These are phyloP conservation scores for Cheumatopsyche charites DNA, from an alignment of 1,140 invertebrate genomes.

Conservation along the genomic window DNA sequence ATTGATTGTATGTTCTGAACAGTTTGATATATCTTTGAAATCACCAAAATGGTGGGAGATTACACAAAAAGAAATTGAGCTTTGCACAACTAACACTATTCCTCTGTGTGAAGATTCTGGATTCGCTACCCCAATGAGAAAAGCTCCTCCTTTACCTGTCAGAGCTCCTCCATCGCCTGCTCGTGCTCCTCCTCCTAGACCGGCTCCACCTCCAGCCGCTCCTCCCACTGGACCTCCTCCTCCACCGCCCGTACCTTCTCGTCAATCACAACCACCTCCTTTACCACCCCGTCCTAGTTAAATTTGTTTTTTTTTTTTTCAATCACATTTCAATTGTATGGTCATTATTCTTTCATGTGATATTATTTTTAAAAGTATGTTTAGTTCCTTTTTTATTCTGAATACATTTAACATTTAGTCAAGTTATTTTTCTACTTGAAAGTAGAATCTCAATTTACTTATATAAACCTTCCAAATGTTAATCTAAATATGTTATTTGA, in stretches of 20 bases:
- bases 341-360: background rate
- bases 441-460: no score
- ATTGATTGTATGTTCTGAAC: conserved; percentile 69
- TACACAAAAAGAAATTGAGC: conserved; percentile 79
- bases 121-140: conserved; percentile 51
- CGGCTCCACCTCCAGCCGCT: conserved; percentile 62
- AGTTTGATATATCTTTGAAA: conserved; percentile 77
- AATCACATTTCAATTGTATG: background rate
- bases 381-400: conserved; percentile 19
- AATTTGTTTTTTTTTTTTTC: background rate
- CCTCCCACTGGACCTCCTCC: conserved; percentile 62
- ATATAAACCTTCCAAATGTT: no score
- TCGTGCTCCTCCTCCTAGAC: conserved; percentile 62
- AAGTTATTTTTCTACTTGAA: no score
- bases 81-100: conserved; percentile 83
- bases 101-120: conserved; percentile 67
- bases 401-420: no score
- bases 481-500: no score
- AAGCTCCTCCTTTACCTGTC: conserved; percentile 59
- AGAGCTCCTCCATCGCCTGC: conserved; percentile 65
- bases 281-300: conserved; percentile 68
- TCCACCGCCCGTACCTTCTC: conserved; percentile 64
- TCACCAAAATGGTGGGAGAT: conserved; percentile 83
- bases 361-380: background rate
- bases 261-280: conserved; percentile 68